A percentile compares a stretch with the other conserved stretches of the same genome.
These are phyloP conservation scores for Ormia ochracea DNA, from an alignment of 2,888 invertebrate genomes.

Conservation along the genomic window DNA sequence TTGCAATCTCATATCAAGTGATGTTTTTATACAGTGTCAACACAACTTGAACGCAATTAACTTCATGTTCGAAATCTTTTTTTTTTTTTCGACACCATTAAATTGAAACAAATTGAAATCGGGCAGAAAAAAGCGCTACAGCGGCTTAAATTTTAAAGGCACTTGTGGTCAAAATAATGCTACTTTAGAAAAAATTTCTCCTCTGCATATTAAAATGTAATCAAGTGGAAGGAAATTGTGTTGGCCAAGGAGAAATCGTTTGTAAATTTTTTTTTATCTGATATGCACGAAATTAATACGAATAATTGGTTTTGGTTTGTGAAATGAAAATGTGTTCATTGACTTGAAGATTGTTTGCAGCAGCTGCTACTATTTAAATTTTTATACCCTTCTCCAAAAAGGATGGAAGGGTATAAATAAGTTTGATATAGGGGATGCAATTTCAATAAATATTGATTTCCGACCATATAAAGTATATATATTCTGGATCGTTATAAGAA, in stretches of 20 bases:
- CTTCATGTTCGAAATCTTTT: neutral
- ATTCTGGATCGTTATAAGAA: too few relatives aligned
- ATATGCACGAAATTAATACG: neutral
- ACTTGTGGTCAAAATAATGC: conserved; percentile 9
- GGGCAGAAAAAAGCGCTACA: conserved; percentile 19
- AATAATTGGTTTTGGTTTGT: too few relatives aligned
- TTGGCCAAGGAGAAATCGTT: neutral
- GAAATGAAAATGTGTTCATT: too few relatives aligned
- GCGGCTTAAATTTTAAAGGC: neutral
- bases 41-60: neutral
- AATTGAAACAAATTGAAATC: conserved; percentile 25
- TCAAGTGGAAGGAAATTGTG: neutral
- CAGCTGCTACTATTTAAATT: too few relatives aligned
- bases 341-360: too few relatives aligned
- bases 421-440: too few relatives aligned
- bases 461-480: too few relatives aligned
- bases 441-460: too few relatives aligned
- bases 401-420: too few relatives aligned
- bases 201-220: neutral
- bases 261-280: neutral
- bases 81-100: conserved; percentile 18
- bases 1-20: conserved; percentile 46
- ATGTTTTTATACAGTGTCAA: conserved; percentile 16
- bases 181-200: neutral
- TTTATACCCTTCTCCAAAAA: too few relatives aligned